Base-by-base conservation (phyloP, 2,113 vertebrate species). In the Sebastes fasciatus region DNA sequence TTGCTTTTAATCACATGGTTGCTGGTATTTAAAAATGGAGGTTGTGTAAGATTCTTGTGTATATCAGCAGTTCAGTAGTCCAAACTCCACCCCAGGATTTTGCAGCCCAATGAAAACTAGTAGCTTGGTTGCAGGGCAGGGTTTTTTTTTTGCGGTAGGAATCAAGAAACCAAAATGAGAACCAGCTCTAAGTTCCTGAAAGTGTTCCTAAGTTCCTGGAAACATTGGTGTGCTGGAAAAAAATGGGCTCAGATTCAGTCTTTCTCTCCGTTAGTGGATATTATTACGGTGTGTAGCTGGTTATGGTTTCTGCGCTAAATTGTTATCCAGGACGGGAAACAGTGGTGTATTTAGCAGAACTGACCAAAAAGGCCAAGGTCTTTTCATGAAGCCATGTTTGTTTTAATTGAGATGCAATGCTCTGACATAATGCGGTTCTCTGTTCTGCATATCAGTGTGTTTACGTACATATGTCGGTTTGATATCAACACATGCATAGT, bases 181-280 rank as follows among this genome's bases (percentile, higher is more conserved):
- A 77, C 45, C 73, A 80, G 58, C 62, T 64, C 52, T 8, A 19
- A 62, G 55, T 67, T 86, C 45, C 57, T 77, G 62, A 86, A 87
- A 46, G 43, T 67, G 5, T 78, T 78, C 49, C 51, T 26, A 65
- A 60, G 42, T 58, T 80, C 62, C 67, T 72, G 34, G 76, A 80
- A 66, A 76, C 61, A 54, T 42, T 21, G 9, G n/a, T 66, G 52
- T 16, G 17, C 14, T 23, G 70, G 34, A 2, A 85, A 66, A 4
- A 79, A 82, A 66, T 63, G 5, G 34, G 19, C 14, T 57, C 12
- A 1, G 17, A 65, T 2, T 23, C 19, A 11, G 23, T 48, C 54
- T 62, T 43, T 77, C 26, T 80, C 34, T 58, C 55, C 19, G 16
- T 52, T 60, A 5, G 26, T 62, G 61, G 40, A 21, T 67, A 43